Conservation (phyloP, 2,888 invertebrate species). For the Sarcophaga subvicina region DNA sequence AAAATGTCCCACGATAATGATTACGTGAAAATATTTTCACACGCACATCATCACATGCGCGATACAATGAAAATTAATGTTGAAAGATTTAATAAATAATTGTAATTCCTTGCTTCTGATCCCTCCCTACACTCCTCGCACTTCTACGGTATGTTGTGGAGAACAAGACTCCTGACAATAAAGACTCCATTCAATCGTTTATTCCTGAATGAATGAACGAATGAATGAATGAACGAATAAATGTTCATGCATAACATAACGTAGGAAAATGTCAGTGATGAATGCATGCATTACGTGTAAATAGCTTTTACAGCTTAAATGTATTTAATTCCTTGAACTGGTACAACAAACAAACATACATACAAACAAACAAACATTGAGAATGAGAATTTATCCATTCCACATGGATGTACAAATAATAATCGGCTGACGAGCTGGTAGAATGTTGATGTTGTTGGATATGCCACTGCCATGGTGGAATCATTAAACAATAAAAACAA, state of each 20-base stretch:
- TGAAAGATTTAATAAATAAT: constrained; percentile 26
- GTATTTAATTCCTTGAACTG: constrained; percentile 29
- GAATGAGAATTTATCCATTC: constrained; percentile 3
- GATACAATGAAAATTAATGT: constrained; percentile 23
- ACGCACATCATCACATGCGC: background rate
- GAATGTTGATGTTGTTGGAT: constrained; percentile 1
- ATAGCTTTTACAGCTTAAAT: constrained; percentile 42
- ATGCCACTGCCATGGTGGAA: constrained; percentile 7
- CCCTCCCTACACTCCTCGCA: background rate
- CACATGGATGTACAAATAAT: constrained; percentile 15
- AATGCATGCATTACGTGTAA: constrained; percentile 58
- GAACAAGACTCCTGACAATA: background rate
- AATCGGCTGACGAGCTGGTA: background rate
- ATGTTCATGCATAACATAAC: constrained; percentile 19
- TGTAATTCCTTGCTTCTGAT: background rate
- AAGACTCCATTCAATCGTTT: background rate
- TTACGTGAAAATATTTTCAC: constrained; percentile 44
- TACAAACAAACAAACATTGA: background rate
- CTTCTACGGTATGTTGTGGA: background rate
- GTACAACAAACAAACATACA: background rate
- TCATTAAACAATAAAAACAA: constrained; percentile 32
- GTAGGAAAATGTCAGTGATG: constrained; percentile 55
- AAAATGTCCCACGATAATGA: constrained; percentile 17
- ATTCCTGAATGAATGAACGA: background rate
- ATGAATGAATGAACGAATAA: background rate